phyloP scores from a whole-genome alignment of 2,797 vertebrate genomes.

The Diceros bicornis region DNA sequence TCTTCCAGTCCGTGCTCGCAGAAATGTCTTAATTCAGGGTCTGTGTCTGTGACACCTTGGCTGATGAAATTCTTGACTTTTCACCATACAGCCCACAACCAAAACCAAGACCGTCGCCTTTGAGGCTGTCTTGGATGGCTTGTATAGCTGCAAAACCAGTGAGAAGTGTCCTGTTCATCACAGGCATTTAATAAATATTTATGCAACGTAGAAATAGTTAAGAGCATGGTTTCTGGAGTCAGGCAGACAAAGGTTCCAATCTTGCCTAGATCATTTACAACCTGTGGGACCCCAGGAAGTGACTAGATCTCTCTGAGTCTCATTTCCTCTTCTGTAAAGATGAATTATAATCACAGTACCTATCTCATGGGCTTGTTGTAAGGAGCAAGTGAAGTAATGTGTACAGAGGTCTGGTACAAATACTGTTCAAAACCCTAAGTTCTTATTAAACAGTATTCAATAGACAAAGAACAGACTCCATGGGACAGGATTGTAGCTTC shows the following conservation, averaged over 20 bases:
- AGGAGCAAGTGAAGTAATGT: slow-evolving; percentile 28
- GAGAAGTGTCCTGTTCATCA: not conserved
- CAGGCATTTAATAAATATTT: not conserved
- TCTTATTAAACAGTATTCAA: not conserved
- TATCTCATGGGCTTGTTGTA: not conserved
- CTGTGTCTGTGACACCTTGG: not conserved
- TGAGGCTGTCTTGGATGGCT: not conserved
- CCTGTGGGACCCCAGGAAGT: not conserved
- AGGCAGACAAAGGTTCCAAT: not conserved
- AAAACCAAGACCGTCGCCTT: not conserved
- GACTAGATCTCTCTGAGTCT: not conserved
- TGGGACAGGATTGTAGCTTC: not conserved
- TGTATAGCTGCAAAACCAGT: not conserved
- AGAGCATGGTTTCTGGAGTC: not conserved
- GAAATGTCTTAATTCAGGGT: slow-evolving; percentile 68
- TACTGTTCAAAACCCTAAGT: slow-evolving; percentile 33
- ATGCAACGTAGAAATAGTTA: not conserved
- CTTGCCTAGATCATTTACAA: not conserved
- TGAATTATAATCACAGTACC: not conserved
- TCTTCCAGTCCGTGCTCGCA: slow-evolving; percentile 14
- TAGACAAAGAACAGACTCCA: not conserved
- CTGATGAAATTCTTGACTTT: slow-evolving; percentile 51
- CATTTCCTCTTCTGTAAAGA: slow-evolving; percentile 36
- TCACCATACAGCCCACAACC: not conserved
- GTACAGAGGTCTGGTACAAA: not conserved